A percentile compares a stretch with the other conserved stretches of the same genome.
Evolutionary conservation across 2,888 invertebrate species (phyloP).

Genomic region (Priocnemis perturbator): DNA sequence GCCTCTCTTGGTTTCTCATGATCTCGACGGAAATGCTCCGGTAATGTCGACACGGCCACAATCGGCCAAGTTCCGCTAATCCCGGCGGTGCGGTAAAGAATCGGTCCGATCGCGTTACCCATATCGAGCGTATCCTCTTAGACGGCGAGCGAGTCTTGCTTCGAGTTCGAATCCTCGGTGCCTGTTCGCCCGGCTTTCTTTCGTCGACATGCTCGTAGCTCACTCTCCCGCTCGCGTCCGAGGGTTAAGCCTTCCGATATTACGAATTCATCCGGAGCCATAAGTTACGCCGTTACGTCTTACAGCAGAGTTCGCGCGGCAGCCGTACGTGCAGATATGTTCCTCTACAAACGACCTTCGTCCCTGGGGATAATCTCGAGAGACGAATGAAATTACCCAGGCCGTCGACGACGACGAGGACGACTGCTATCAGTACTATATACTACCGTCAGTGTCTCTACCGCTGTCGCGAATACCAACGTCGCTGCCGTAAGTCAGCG

Average conservation of each 20-base stretch:
- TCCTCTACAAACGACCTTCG: slow-evolving; percentile 13
- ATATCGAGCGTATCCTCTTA: background rate
- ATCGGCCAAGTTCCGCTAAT: too few relatives aligned
- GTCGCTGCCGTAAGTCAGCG: background rate
- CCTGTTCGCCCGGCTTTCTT: too few relatives aligned
- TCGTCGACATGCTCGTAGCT: slow-evolving; percentile 15
- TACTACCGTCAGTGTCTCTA: too few relatives aligned
- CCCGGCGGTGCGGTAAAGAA: background rate
- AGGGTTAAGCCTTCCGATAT: slow-evolving; percentile 32
- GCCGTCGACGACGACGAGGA: slow-evolving; percentile 3
- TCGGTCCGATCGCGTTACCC: slow-evolving; percentile 2
- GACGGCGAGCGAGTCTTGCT: too few relatives aligned
- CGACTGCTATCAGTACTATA: too few relatives aligned
- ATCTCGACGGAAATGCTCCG: too few relatives aligned
- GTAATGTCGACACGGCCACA: too few relatives aligned
- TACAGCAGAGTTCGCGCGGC: slow-evolving; percentile 7
- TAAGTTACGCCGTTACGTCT: slow-evolving; percentile 20
- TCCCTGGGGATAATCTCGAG: slow-evolving; percentile 13
- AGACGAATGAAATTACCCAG: slow-evolving; percentile 15
- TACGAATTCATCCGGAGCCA: slow-evolving; percentile 38
- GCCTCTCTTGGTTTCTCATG: too few relatives aligned
- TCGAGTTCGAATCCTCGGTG: too few relatives aligned
- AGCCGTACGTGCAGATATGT: slow-evolving; percentile 9
- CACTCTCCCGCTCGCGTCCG: background rate
- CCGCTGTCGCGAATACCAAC: too few relatives aligned